These are phyloP conservation scores for Rhyzopertha dominica DNA, from an alignment of 1,140 invertebrate species.

Conservation along the genomic window DNA sequence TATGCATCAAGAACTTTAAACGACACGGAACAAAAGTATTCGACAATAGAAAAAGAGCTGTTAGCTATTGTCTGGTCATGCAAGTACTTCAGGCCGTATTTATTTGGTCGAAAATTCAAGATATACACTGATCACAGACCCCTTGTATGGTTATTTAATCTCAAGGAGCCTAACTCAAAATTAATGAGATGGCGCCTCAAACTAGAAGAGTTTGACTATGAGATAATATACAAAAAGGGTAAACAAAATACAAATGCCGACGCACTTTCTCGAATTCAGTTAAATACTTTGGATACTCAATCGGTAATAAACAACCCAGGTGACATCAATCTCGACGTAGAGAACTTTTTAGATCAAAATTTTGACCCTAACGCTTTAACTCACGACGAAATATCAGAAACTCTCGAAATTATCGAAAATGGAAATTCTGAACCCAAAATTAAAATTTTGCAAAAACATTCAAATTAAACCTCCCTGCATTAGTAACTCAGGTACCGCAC, in stretches of 20 bases:
- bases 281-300: background rate
- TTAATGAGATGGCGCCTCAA: constrained; percentile 1
- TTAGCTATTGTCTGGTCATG: constrained; percentile 42
- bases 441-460: no score
- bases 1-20: constrained; percentile 30
- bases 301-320: no score
- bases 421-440: no score
- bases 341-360: no score
- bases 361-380: no score
- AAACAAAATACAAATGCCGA: constrained; percentile 34
- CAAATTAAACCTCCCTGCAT: no score
- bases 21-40: no score
- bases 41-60: constrained; percentile 41
- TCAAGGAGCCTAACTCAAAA: constrained; percentile 3
- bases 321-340: no score
- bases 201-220: constrained; percentile 4
- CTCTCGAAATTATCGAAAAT: no score
- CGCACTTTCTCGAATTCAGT: constrained; percentile 27
- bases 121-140: constrained; percentile 37
- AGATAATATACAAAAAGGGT: constrained; percentile 26
- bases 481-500: no score
- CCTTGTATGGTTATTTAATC: no score
- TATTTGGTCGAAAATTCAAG: constrained; percentile 36
- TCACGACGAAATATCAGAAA: no score
- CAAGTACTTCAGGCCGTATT: constrained; percentile 44